These are phyloP conservation scores for Megaustenia siamemsis DNA, from an alignment of 2,888 invertebrate species.

Conservation along the genomic window DNA sequence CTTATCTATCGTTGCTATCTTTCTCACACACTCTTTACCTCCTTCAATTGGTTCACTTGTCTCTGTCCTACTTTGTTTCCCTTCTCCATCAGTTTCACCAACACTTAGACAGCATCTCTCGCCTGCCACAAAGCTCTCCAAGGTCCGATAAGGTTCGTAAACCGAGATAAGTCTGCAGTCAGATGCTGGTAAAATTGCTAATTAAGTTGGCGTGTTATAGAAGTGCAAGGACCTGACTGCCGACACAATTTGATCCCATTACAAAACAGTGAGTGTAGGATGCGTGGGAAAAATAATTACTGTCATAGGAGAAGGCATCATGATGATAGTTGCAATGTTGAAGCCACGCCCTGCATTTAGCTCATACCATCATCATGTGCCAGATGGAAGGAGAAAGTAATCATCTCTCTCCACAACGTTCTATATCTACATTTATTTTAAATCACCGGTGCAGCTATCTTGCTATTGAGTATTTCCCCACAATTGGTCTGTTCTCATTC, in stretches of 20 bases:
- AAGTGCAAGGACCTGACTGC: background rate
- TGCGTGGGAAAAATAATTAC: no score
- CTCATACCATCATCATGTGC: no score
- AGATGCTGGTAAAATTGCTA: background rate
- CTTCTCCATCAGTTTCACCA: background rate
- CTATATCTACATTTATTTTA: no score
- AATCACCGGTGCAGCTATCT: no score
- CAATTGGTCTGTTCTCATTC: no score
- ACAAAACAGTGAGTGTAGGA: background rate
- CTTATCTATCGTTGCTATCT: background rate
- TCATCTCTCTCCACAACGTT: no score
- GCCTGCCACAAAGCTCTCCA: conserved; percentile 31
- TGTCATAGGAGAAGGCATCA: no score
- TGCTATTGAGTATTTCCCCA: no score
- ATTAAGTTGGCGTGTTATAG: conserved; percentile 13
- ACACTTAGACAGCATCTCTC: conserved; percentile 30
- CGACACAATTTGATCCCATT: background rate
- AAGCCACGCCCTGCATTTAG: no score
- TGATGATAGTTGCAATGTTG: no score
- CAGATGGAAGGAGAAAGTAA: no score
- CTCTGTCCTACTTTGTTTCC: background rate
- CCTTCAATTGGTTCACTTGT: background rate
- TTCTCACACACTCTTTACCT: background rate
- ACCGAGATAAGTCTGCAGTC: conserved; percentile 3
- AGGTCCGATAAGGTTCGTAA: background rate